These are phyloP conservation scores for Zingel zingel DNA, from an alignment of 2,113 vertebrate species.

Conservation along the genomic window DNA sequence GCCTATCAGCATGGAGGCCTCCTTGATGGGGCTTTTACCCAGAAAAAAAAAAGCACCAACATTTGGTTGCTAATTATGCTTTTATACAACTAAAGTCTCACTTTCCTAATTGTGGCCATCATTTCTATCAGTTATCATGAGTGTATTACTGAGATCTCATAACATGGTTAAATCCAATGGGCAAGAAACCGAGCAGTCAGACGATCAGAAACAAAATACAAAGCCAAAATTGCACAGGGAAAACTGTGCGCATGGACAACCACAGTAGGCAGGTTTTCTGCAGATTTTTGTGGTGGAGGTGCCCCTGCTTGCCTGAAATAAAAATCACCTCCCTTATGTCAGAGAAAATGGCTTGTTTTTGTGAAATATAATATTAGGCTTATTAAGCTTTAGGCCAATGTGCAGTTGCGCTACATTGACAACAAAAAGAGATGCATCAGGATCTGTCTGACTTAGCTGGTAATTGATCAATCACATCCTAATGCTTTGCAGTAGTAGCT, in stretches of 20 bases:
- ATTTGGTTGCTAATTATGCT: background rate
- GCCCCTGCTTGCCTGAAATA: background rate
- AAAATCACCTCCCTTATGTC: background rate
- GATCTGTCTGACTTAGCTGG: no score
- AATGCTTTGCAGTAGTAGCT: background rate
- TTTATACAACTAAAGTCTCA: background rate
- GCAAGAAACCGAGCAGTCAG: background rate
- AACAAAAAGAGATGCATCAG: background rate
- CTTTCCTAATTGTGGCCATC: background rate
- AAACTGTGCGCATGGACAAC: background rate
- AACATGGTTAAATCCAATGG: background rate
- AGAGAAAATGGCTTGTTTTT: background rate
- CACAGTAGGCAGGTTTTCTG: background rate
- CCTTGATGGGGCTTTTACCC: background rate
- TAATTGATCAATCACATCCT: background rate
- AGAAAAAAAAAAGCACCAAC: background rate
- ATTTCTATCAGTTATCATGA: background rate
- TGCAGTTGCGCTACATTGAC: no score
- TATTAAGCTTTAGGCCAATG: background rate
- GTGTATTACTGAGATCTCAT: background rate
- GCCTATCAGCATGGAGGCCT: conserved; percentile 1
- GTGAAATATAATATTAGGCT: background rate
- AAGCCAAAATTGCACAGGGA: background rate
- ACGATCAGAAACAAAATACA: background rate
- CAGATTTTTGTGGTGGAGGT: background rate